Base-by-base conservation (phyloP, 2,888 invertebrate species). In the Heliconius hortense region DNA sequence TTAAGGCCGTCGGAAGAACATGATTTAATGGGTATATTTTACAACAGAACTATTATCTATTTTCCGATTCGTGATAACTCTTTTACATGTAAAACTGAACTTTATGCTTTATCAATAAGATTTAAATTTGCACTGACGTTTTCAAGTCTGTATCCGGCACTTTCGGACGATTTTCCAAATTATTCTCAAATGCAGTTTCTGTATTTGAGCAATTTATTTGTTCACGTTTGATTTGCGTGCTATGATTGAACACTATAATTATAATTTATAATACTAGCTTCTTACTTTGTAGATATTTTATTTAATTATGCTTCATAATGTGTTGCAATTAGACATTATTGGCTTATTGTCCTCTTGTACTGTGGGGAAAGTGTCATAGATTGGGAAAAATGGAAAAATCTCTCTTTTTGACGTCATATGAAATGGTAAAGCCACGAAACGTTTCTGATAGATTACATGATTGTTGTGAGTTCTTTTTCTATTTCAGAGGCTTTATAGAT, bases 1-100 rank as follows among this genome's bases (percentile, higher is more conserved):
- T 82, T 84, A 86, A 93, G 93, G 93, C 80, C 91, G 85, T 84
- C 91, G 93, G 93, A 93, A 89, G 89, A 85, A 78, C 83, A 84
- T 89, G 86, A 92, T 92, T 90, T 89, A 84, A 87, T 88, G 82
- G 75, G 79, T 85, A 89, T 90, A 88, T 87, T 88, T 90, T 87
- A 81, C 81, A 82, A 79, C 78, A 79, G 84, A 87, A 84, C 87
- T 83, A 92, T 92, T 93, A 93, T 89, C 86, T 87, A 86, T 83
- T 85, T 92, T 89, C 90, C 89, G 91, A 92, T 93, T 89, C 84
- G 87, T 84, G 89, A 90, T 91, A 89, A 89, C 87, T 82, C 82
- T 89, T 84, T 85, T 84, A 85, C 53, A 72, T 69, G 35, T 60
- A 76, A 80, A 79, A 77, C 60, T 74, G 31, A 43, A 72, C 77